A percentile compares a stretch with the other conserved stretches of the same genome.
Evolutionary conservation across 23 tunicate species (phyloP).

Genomic region (Phallusia fumigata): DNA sequence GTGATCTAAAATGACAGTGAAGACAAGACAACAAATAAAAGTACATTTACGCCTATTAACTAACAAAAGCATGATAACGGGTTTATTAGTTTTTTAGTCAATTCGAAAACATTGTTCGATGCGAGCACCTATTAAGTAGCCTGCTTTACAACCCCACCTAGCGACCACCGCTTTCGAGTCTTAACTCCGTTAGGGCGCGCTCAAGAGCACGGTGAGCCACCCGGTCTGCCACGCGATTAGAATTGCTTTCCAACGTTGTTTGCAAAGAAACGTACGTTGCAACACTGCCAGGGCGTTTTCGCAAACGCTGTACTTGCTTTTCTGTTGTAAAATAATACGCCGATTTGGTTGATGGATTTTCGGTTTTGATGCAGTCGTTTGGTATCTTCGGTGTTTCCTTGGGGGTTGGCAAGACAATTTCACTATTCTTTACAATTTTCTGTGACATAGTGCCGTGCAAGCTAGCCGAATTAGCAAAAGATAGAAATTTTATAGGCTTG

Average conservation of each 20-base stretch:
- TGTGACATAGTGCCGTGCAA: not conserved
- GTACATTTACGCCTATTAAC: too few relatives aligned
- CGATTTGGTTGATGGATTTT: not conserved
- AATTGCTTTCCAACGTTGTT: not conserved
- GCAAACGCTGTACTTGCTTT: not conserved
- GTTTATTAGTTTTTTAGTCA: too few relatives aligned
- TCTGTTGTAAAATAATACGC: not conserved
- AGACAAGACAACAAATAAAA: too few relatives aligned
- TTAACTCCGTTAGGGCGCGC: slow-evolving; percentile 42
- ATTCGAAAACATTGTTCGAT: too few relatives aligned
- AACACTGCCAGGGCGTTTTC: not conserved
- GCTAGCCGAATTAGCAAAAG: not conserved
- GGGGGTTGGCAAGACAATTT: too few relatives aligned
- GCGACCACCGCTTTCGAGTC: not conserved
- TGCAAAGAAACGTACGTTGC: not conserved
- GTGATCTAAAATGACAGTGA: too few relatives aligned
- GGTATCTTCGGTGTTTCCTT: not conserved
- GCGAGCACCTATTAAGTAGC: too few relatives aligned
- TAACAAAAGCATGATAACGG: too few relatives aligned
- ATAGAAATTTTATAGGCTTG: not conserved
- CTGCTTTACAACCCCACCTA: not conserved
- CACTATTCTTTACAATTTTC: not conserved
- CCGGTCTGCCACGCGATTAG: slow-evolving; percentile 14
- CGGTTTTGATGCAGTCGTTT: not conserved
- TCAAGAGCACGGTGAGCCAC: slow-evolving; percentile 15